Conservation (phyloP, 2,888 invertebrate species). For the Sinopyrophorus schimmeli region DNA sequence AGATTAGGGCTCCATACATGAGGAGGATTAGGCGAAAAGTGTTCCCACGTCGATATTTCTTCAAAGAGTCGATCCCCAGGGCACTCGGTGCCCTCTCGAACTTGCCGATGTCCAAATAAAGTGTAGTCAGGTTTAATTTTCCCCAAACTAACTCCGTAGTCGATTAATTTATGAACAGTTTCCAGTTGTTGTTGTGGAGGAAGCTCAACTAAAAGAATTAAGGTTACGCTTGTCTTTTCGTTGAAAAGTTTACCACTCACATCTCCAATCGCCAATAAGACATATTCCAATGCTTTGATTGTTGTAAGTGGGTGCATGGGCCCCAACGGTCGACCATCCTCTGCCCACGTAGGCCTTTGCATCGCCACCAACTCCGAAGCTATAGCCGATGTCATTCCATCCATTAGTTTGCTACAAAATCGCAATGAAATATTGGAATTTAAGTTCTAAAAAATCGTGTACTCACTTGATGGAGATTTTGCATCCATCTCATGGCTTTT, state of each 20-base stretch:
- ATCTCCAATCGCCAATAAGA: conserved; percentile 72
- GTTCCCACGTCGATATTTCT: conserved; percentile 67
- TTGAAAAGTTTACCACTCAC: conserved; percentile 55
- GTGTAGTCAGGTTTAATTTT: conserved; percentile 63
- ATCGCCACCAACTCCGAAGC: conserved; percentile 74
- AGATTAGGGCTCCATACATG: conserved; percentile 15
- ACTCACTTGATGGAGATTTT: conserved; percentile 63
- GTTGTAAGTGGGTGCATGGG: conserved; percentile 72
- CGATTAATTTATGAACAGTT: conserved; percentile 63
- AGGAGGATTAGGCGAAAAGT: conserved; percentile 46
- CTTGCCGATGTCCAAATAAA: conserved; percentile 67
- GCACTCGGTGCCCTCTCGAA: conserved; percentile 64
- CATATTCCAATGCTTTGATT: conserved; percentile 70
- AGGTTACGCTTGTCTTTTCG: not conserved
- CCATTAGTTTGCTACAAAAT: conserved; percentile 53
- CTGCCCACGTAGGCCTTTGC: conserved; percentile 71
- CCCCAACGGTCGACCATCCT: conserved; percentile 70
- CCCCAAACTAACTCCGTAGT: conserved; percentile 64
- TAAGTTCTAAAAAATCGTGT: too few species aligned
- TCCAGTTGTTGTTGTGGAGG: conserved; percentile 65
- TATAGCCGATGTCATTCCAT: conserved; percentile 74
- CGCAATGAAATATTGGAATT: too few species aligned
- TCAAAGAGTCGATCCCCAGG: conserved; percentile 66
- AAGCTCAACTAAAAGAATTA: conserved; percentile 57
- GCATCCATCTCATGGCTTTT: conserved; percentile 67